Evolutionary conservation across 2,797 vertebrate genomes (phyloP).

Genomic region (Sylvia borin): DNA sequence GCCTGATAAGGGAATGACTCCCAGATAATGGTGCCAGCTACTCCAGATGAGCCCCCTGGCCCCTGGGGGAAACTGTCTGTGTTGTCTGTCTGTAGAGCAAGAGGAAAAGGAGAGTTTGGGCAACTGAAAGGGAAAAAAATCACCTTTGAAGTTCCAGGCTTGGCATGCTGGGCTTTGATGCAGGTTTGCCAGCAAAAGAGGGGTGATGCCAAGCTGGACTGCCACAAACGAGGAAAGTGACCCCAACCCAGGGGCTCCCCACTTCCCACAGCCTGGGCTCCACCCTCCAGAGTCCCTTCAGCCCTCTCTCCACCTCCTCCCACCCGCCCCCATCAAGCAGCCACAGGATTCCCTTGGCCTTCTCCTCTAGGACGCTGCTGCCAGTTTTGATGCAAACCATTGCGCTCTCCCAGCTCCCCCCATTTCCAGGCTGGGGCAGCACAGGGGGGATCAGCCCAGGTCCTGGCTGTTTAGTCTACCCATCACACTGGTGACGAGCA

Average conservation of each 20-base stretch:
- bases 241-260: accelerated
- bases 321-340: neutral
- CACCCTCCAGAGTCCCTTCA: neutral
- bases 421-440: slow-evolving; percentile 68
- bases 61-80: neutral
- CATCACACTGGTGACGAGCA: slow-evolving; percentile 90
- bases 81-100: neutral
- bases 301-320: neutral
- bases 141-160: neutral
- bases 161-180: accelerated
- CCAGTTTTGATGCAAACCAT: slow-evolving; percentile 83
- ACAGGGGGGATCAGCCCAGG: slow-evolving; percentile 72
- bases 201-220: neutral
- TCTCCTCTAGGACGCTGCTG: slow-evolving; percentile 71
- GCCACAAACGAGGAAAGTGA: neutral
- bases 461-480: slow-evolving; percentile 93
- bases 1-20: slow-evolving; percentile 39
- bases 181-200: neutral
- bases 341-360: slow-evolving; percentile 68
- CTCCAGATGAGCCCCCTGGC: neutral
- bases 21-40: slow-evolving; percentile 20
- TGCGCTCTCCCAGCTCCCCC: slow-evolving; percentile 1
- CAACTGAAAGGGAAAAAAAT: neutral
- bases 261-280: neutral
- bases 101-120: neutral